Conservation (phyloP, 2,113 vertebrate species). For the Gila orcuttii region DNA sequence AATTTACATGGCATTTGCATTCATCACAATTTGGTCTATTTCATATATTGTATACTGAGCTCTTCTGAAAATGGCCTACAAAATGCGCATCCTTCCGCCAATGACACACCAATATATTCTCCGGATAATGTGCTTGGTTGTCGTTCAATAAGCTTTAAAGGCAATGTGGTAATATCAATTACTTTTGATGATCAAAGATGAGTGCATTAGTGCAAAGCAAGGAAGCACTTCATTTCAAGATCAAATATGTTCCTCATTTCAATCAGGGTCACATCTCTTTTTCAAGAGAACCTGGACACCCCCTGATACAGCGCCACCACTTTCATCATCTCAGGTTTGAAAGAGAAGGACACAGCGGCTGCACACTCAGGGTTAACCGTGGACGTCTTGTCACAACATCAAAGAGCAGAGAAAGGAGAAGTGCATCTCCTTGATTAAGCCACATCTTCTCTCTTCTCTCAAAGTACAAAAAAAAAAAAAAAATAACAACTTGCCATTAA, state of each 20-base stretch:
- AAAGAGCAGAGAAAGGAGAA: constrained; percentile 34
- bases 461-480: constrained; percentile 20
- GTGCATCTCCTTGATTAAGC: constrained; percentile 43
- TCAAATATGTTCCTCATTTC: constrained; percentile 43
- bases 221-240: constrained; percentile 43
- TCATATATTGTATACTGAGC: neutral
- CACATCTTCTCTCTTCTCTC: constrained; percentile 33
- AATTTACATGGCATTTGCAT: neutral
- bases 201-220: constrained; percentile 34
- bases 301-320: constrained; percentile 16
- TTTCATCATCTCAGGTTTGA: constrained; percentile 39
- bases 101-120: constrained; percentile 7
- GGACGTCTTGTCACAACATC: constrained; percentile 36
- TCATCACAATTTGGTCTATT: neutral
- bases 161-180: constrained; percentile 34
- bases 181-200: constrained; percentile 39
- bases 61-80: constrained; percentile 1
- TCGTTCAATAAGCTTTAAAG: constrained; percentile 12
- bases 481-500: constrained; percentile 52
- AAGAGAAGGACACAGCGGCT: constrained; percentile 2
- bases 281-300: constrained; percentile 24
- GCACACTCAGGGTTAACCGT: constrained; percentile 34
- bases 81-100: constrained; percentile 9
- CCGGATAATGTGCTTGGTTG: neutral
- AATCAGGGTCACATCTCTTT: constrained; percentile 30